Base-by-base conservation (phyloP, 2,888 invertebrate genomes). In the Polydesmus complanatus region DNA sequence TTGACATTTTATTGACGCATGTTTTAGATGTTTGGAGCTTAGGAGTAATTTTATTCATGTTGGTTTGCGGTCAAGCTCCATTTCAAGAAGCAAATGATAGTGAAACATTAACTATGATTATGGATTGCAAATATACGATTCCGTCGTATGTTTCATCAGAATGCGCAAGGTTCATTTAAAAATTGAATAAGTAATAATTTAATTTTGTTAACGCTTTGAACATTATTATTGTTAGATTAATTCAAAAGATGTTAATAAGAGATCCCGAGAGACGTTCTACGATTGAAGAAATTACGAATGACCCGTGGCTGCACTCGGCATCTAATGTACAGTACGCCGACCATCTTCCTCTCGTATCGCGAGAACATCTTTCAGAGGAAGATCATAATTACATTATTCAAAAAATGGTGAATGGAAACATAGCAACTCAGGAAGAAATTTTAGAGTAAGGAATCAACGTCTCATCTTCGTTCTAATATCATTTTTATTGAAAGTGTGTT, bases 61-160 rank as follows among this genome's bases (percentile, higher is more conserved):
- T 98, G 70, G 96, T 97, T 3, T 93, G 92, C 75, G 98, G 98
- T 3, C 86, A 89, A 73, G 88, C 96, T 47, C 98, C 98, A 3
- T 98, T 98, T 75, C 95, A 96, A 77, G 97, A 97, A 78, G 95
- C 96, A 27, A 98, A 97, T 75, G 98, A 99, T 76, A 95, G 94
- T 70, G 98, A 98, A 80, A 99, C 98, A 0, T 78, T 99, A 60
- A 97, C 95, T 27, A 96, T 94, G 91, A 98, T 98, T 67, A 93
- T 98, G 90, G 97, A 98, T 76, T 97, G 97, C 78, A 94, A 94
- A 79, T 98, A 95, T 74, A 85, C 85, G 62, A 86, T 95, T 70
- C 95, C 97, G 60, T 75, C 81, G 27, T 88, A 92, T 76, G 84
- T 98, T 66, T 89, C 94, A 14, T 78, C 81, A 58, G 83, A 84